Base-by-base conservation (phyloP, 2,113 vertebrate genomes). In the Falco punctatus region DNA sequence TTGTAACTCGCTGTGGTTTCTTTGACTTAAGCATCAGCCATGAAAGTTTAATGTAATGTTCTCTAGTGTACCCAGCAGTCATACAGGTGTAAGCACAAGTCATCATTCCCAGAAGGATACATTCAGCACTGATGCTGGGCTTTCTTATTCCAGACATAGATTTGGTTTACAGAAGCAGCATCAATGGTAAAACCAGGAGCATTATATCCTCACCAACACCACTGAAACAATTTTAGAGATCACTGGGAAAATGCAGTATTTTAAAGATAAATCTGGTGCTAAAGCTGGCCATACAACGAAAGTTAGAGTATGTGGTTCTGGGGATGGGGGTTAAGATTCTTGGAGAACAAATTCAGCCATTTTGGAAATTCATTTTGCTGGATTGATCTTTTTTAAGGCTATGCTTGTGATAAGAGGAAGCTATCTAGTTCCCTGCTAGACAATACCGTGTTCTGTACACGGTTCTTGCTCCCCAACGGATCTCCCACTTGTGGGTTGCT, bases 11-110 rank as follows among this genome's bases (percentile, higher is more conserved):
- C 72, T 89, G 83, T 2, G 1, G 59, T 70, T 96, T 77, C 87
- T 94, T 83, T 88, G 82, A 93, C 92, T 77, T 81, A 48, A 94
- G 94, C 62, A 54, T 49, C 92, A 73, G 61, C 79, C 42, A 10
- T 92, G 95, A 85, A 95, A 95, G 58, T 94, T 94, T 51, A 94
- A 95, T 90, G 70, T 49, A 23, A 6, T 85, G 81, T 95, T 93
- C 62, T 88, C 61, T 65, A 64, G 81, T 18, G 66, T 61, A 87
- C 64, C 51, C 42, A 67, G 48, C 27, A 82, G 96, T 74, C 62
- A 32, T 46, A 62, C 75, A 92, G 81, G 69, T 94, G 28, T 94
- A 79, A 86, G 58, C 70, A 42, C 9, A 1, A 54, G 59, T n/a
- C 6, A 8, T 32, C 2, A 10, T 85, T 94, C 81, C 64, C 5